phyloP scores from a whole-genome alignment of 2,888 invertebrate genomes.

The Apamea monoglypha region DNA sequence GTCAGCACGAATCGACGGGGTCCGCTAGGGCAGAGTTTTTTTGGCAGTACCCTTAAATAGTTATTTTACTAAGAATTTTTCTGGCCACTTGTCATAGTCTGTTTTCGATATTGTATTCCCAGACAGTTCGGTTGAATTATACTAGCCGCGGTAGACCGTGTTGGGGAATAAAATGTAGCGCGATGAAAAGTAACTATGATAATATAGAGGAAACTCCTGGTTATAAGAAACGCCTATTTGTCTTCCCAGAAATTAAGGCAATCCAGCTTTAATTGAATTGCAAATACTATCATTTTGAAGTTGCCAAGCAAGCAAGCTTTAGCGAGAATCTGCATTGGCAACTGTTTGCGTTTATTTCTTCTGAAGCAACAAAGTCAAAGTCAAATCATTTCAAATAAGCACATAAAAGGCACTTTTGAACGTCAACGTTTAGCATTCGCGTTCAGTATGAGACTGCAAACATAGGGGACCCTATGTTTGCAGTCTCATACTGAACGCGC shows the following conservation, averaged over 20 bases:
- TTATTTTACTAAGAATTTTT: background rate
- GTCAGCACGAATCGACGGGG: no score
- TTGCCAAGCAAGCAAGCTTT: no score
- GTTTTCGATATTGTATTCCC: slow-evolving; percentile 21
- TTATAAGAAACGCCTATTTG: background rate
- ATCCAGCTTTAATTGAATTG: background rate
- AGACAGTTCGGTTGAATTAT: slow-evolving; percentile 13
- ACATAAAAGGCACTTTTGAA: no score
- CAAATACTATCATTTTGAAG: background rate
- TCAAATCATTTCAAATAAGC: no score
- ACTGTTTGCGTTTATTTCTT: background rate
- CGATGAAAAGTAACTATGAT: background rate
- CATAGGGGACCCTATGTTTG: slow-evolving; percentile 50
- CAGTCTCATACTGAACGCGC: slow-evolving; percentile 47
- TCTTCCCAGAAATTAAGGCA: background rate
- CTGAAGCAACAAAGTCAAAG: background rate
- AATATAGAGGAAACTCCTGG: background rate
- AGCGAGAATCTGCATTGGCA: background rate
- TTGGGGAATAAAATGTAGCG: slow-evolving; percentile 3
- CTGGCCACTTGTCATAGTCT: slow-evolving; percentile 1
- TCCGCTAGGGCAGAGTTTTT: no score
- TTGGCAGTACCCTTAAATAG: background rate
- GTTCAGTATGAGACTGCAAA: no score
- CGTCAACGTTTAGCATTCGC: background rate
- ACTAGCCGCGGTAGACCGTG: background rate